These are phyloP conservation scores for Turdus rufiventris DNA, from an alignment of 2,113 vertebrate species.

Conservation along the genomic window DNA sequence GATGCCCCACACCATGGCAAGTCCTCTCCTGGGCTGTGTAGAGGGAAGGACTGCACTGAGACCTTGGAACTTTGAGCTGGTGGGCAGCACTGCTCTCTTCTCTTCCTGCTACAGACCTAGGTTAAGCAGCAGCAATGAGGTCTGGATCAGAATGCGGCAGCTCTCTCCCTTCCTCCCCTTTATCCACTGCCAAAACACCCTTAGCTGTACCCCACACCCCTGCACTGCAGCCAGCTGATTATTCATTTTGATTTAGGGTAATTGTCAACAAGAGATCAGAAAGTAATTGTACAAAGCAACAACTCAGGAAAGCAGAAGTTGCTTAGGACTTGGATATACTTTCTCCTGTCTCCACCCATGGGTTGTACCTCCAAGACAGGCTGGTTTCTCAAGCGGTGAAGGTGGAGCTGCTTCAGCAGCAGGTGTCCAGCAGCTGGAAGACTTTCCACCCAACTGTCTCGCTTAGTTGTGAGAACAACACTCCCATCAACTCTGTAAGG, in stretches of 20 bases:
- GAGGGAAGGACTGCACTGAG: neutral
- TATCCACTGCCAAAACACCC: neutral
- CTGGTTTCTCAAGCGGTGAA: neutral
- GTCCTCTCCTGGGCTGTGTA: neutral
- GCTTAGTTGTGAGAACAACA: neutral
- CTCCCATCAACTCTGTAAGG: neutral
- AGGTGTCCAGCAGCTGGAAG: neutral
- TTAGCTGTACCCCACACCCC: neutral
- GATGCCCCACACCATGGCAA: rapidly evolving
- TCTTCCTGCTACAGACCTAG: neutral
- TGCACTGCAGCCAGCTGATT: neutral
- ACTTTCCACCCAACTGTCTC: neutral
- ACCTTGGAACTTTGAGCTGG: neutral
- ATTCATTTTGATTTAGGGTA: neutral
- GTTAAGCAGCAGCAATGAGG: neutral
- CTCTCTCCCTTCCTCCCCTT: neutral
- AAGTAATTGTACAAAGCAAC: neutral
- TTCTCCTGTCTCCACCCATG: neutral
- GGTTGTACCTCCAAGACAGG: neutral
- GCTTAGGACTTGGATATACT: neutral
- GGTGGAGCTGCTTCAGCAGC: neutral
- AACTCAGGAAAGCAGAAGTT: neutral
- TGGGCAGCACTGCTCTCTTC: rapidly evolving
- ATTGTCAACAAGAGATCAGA: neutral
- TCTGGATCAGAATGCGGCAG: neutral